phyloP scores from a whole-genome alignment of 2,888 invertebrate species.

The Andrena minutula region DNA sequence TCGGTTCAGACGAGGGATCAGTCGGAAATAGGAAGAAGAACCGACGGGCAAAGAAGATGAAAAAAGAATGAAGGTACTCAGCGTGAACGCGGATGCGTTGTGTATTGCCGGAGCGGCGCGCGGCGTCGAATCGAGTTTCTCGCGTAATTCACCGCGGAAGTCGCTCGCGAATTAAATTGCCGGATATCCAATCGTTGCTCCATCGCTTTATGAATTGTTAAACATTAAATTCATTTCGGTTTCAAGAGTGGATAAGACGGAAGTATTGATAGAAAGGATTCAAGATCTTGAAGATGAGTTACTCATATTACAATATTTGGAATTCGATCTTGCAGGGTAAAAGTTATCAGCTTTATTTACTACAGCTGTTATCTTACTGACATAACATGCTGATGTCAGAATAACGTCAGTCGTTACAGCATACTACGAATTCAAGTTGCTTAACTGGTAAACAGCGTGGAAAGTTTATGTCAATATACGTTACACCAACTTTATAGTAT shows the following conservation, averaged over 20 bases:
- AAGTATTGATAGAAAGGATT: neutral
- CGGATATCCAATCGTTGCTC: conserved; percentile 18
- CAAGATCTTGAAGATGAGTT: neutral
- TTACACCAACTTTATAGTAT: no score
- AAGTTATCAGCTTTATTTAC: neutral
- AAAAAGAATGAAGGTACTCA: neutral
- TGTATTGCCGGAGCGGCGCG: neutral
- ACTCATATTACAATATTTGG: no score
- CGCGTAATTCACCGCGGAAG: conserved; percentile 36
- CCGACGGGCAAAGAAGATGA: neutral
- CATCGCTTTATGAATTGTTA: conserved; percentile 17
- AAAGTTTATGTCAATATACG: neutral
- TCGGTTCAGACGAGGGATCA: conserved; percentile 39
- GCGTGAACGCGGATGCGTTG: conserved; percentile 21
- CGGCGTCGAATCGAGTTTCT: conserved; percentile 45
- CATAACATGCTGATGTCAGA: neutral
- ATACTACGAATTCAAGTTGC: neutral
- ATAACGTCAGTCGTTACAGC: no score
- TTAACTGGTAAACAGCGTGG: neutral
- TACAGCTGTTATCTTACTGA: neutral
- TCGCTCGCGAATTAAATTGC: conserved; percentile 37
- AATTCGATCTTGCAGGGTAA: no score
- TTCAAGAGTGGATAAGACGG: conserved; percentile 11
- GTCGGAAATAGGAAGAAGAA: conserved; percentile 2
- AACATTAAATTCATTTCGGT: neutral